These are phyloP conservation scores for Sebastes trivittatus DNA, from an alignment of 2,797 vertebrate species.

Conservation along the genomic window DNA sequence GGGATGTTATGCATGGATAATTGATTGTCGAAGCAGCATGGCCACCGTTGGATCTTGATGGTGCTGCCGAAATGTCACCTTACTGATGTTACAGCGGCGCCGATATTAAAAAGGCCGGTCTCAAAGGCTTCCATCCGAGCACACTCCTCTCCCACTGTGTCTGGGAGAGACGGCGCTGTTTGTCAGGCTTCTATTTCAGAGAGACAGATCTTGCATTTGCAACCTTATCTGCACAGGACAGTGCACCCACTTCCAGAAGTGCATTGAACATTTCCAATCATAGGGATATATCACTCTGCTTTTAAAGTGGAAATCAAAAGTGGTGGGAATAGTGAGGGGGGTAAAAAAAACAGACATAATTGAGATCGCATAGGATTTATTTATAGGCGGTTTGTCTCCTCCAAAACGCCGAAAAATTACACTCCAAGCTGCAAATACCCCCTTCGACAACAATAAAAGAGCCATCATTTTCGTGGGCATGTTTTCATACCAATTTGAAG, in stretches of 20 bases:
- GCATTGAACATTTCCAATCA: slow-evolving; percentile 84
- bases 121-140: slow-evolving; percentile 83
- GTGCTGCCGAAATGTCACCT: slow-evolving; percentile 87
- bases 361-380: slow-evolving; percentile 76
- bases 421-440: slow-evolving; percentile 66
- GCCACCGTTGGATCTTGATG: slow-evolving; percentile 85
- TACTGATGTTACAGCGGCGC: slow-evolving; percentile 84
- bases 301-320: slow-evolving; percentile 84
- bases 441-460: slow-evolving; percentile 72
- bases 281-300: slow-evolving; percentile 71
- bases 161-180: slow-evolving; percentile 76
- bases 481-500: slow-evolving; percentile 66
- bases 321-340: slow-evolving; percentile 62
- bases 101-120: slow-evolving; percentile 83
- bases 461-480: slow-evolving; percentile 65
- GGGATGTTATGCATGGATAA: slow-evolving; percentile 86
- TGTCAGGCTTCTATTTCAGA: slow-evolving; percentile 81
- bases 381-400: slow-evolving; percentile 73
- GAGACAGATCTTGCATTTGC: slow-evolving; percentile 71
- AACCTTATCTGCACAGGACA: slow-evolving; percentile 86
- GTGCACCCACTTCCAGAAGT: slow-evolving; percentile 79
- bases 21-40: slow-evolving; percentile 84
- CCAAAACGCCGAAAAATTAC: slow-evolving; percentile 72
- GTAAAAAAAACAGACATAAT: slow-evolving; percentile 61
- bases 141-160: slow-evolving; percentile 80